phyloP scores from a whole-genome alignment of 2,797 vertebrate genomes.

The Anas acuta region DNA sequence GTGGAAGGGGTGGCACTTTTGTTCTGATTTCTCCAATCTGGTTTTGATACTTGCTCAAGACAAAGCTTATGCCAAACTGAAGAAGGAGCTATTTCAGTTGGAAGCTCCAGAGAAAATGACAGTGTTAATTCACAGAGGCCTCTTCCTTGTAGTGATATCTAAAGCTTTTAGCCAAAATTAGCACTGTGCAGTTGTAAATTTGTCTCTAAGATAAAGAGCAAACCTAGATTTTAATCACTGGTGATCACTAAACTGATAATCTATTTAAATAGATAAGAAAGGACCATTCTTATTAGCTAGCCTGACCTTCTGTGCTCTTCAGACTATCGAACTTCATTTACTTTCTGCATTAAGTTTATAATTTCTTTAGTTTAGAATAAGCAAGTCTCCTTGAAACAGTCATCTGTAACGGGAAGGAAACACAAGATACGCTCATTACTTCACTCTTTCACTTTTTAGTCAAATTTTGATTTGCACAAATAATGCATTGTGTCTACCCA shows the following conservation, averaged over 20 bases:
- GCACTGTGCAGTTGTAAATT: background rate
- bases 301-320: conserved; percentile 6
- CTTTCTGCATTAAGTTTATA: background rate
- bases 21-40: too few species aligned
- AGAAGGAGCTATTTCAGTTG: background rate
- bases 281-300: background rate
- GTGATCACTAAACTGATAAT: conserved; percentile 11
- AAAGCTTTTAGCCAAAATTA: background rate
- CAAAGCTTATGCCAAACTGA: background rate
- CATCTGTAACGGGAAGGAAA: background rate
- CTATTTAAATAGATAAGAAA: background rate
- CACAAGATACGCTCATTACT: background rate
- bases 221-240: conserved; percentile 4
- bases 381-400: background rate
- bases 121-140: background rate
- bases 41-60: too few species aligned
- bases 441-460: background rate
- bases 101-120: background rate
- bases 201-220: background rate
- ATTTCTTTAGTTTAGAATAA: background rate
- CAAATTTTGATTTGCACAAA: background rate
- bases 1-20: too few species aligned
- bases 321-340: background rate
- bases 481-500: background rate
- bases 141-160: background rate